Conservation (phyloP, 2,797 vertebrate species). For the Epinephelus awoara region DNA sequence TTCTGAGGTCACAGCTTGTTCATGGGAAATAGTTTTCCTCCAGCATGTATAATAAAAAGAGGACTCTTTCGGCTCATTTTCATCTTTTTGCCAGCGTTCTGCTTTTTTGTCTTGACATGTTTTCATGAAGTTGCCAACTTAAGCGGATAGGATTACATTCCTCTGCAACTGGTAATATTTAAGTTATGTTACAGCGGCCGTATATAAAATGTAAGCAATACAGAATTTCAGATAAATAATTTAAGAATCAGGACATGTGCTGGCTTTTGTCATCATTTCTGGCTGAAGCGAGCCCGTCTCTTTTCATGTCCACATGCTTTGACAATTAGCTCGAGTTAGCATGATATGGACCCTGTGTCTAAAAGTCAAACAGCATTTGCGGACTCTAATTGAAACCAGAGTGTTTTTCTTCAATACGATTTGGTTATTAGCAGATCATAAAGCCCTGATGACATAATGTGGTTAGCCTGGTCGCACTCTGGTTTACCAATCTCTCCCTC, state of each 20-base stretch:
- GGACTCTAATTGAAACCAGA: slow-evolving; percentile 76
- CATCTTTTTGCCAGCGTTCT: background rate
- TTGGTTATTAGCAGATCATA: slow-evolving; percentile 84
- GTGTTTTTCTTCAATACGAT: slow-evolving; percentile 75
- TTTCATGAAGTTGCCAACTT: slow-evolving; percentile 37
- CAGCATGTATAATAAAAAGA: background rate
- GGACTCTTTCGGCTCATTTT: slow-evolving; percentile 8
- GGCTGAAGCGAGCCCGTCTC: slow-evolving; percentile 12
- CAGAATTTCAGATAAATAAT: slow-evolving; percentile 19
- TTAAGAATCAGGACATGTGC: slow-evolving; percentile 20
- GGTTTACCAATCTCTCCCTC: slow-evolving; percentile 70
- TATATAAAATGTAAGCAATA: slow-evolving; percentile 16
- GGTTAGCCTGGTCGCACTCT: slow-evolving; percentile 77
- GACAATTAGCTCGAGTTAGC: slow-evolving; percentile 41
- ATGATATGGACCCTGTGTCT: slow-evolving; percentile 53
- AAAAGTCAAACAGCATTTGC: slow-evolving; percentile 61
- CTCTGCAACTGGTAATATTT: slow-evolving; percentile 35
- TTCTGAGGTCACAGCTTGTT: slow-evolving; percentile 20
- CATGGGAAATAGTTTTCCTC: slow-evolving; percentile 9
- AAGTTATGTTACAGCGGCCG: slow-evolving; percentile 7
- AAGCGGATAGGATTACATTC: slow-evolving; percentile 17
- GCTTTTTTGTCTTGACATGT: slow-evolving; percentile 22
- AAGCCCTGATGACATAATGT: slow-evolving; percentile 83
- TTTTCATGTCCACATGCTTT: slow-evolving; percentile 52
- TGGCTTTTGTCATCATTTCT: slow-evolving; percentile 33